Base-by-base conservation (phyloP, 2,888 invertebrate species). In the Cosmia trapezina region DNA sequence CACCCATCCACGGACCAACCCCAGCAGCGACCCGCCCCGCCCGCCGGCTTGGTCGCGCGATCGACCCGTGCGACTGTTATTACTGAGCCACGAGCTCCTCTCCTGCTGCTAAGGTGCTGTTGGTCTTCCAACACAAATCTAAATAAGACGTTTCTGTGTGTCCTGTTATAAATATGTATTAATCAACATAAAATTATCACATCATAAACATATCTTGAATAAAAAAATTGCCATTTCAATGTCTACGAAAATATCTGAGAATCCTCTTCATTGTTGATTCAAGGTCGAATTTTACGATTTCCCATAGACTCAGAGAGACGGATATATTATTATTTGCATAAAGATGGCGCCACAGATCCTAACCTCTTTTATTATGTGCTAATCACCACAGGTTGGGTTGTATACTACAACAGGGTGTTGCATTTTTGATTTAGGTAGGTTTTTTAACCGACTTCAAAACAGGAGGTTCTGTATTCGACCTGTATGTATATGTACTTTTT, bases 271-370 rank as follows among this genome's bases (percentile, higher is more conserved):
- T 67, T 70, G 54, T 59, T 14, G 19, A 61, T 72, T 47, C 74
- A 85, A 86, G 83, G 87, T 73, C 70, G 65, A 51, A 22, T 76
- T 86, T 85, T 86, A 86, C 66, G 76, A 68, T 65, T 66, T 67
- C 64, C 73, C 61, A 76, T 83, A 77, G 80, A 76, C 64, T 69
- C 7, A 11, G 62, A 12, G 28, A 79, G 70, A 78, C 71, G 76
- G 49, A 74, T 70, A 76, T 83, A 83, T 84, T 83, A 83, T 84
- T 86, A 87, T 86, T 86, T 86, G 87, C 87, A 85, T 86, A 75
- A 62, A 45, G 60, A 51, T 28, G 87, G 74, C 74, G 86, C 86
- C 86, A 76, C 9, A 37, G 62, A 73, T 76, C 70, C 81, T 68
- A 70, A 78, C 65, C 64, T 71, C 70, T 83, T 86, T 81, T 86